phyloP scores from a whole-genome alignment of 2,888 invertebrate species.

The Sipha maydis region DNA sequence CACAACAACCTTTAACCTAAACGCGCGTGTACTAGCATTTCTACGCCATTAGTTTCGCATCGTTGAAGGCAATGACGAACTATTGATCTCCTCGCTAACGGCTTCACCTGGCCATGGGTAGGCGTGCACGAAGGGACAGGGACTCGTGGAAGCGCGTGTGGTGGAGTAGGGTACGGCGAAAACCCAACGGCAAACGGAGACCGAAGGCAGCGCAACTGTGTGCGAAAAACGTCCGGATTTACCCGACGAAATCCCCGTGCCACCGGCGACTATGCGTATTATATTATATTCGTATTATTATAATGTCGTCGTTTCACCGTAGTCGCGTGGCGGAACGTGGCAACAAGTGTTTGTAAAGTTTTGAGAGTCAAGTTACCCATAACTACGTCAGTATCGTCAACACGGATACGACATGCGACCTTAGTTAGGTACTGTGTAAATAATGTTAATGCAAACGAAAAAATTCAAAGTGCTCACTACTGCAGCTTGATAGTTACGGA shows the following conservation, averaged over 20 bases:
- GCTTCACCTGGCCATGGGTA: too few species aligned
- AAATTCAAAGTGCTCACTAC: too few species aligned
- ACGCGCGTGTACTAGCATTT: neutral
- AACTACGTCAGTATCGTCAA: neutral
- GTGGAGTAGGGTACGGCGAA: neutral
- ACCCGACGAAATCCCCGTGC: neutral
- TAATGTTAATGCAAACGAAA: too few species aligned
- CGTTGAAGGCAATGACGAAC: slow-evolving; percentile 17
- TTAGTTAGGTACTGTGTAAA: too few species aligned
- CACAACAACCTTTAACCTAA: slow-evolving; percentile 1
- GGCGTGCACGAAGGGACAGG: too few species aligned
- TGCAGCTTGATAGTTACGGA: too few species aligned
- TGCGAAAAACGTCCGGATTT: slow-evolving; percentile 31
- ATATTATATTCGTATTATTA: neutral
- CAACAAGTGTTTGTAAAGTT: slow-evolving; percentile 32
- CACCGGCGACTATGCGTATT: neutral
- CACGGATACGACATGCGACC: neutral
- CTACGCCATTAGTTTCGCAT: slow-evolving; percentile 20
- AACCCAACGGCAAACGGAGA: neutral
- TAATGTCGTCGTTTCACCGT: neutral
- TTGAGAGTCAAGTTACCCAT: neutral
- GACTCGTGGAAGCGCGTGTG: neutral
- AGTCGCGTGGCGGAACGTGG: neutral
- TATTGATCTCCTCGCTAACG: slow-evolving; percentile 19
- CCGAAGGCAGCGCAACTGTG: neutral